Evolutionary conservation across 2,888 invertebrate species (phyloP).

Genomic region (Trachelus iudaicus): DNA sequence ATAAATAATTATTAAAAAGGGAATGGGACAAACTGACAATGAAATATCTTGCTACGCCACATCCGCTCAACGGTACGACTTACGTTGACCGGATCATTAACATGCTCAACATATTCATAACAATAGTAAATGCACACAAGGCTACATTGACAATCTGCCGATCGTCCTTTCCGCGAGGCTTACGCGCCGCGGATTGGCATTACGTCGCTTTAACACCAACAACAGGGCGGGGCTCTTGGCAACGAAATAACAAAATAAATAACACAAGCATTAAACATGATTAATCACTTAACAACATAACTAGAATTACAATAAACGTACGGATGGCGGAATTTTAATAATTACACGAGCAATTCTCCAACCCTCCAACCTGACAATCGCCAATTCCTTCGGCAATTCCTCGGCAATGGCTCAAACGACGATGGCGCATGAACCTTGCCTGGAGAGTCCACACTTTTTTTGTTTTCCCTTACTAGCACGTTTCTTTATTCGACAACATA

Average conservation of each 20-base stretch:
- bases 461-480: background rate
- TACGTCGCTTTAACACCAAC: too few species aligned
- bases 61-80: background rate
- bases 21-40: background rate
- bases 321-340: slow-evolving; percentile 53
- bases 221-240: slow-evolving; percentile 13
- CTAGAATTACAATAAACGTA: slow-evolving; percentile 41
- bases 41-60: background rate
- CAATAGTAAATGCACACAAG: slow-evolving; percentile 22
- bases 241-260: slow-evolving; percentile 65
- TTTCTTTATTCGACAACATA: background rate
- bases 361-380: background rate
- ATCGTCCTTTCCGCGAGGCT: background rate
- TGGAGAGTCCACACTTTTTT: background rate
- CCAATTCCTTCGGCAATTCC: background rate
- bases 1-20: background rate
- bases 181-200: too few species aligned
- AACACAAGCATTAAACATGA: slow-evolving; percentile 66
- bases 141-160: slow-evolving; percentile 6
- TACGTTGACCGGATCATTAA: background rate
- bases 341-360: slow-evolving; percentile 53
- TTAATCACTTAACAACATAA: slow-evolving; percentile 64
- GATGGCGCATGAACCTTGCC: background rate
- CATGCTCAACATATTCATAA: slow-evolving; percentile 8
- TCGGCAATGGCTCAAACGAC: background rate